Evolutionary conservation across 2,888 invertebrate species (phyloP).

Genomic region (Lithophane socia): DNA sequence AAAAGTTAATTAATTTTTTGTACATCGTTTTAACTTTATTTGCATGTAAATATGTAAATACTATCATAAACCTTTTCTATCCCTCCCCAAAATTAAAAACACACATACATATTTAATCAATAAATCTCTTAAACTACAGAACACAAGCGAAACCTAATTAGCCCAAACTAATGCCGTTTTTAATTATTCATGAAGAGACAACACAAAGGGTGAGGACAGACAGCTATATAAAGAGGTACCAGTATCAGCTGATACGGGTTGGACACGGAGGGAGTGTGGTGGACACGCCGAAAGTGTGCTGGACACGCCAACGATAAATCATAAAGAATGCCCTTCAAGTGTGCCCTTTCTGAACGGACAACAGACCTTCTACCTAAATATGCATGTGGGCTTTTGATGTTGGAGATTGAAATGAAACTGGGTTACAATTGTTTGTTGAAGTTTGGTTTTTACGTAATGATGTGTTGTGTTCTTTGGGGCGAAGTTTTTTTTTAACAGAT

Average conservation of each 20-base stretch:
- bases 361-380: conserved; percentile 16
- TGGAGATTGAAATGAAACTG: conserved; percentile 12
- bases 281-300: conserved; percentile 54
- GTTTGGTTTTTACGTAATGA: conserved; percentile 7
- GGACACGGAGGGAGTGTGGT: conserved; percentile 54
- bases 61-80: background rate
- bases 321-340: conserved; percentile 60
- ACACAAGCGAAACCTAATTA: conserved; percentile 46
- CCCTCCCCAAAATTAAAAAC: background rate
- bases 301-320: conserved; percentile 67
- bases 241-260: conserved; percentile 61
- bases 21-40: too few relatives aligned
- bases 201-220: conserved; percentile 44
- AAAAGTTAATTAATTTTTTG: too few relatives aligned
- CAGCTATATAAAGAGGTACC: conserved; percentile 44
- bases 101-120: conserved; percentile 20
- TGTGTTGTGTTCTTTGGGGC: background rate
- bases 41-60: background rate
- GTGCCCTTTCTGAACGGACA: conserved; percentile 37
- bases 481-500: background rate
- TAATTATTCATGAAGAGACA: conserved; percentile 51
- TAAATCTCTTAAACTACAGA: conserved; percentile 27
- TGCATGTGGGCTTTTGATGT: conserved; percentile 29
- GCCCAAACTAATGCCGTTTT: conserved; percentile 52
- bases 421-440: conserved; percentile 26